Evolutionary conservation across 2,888 invertebrate genomes (phyloP).

Genomic region (Oeneis ivallda): DNA sequence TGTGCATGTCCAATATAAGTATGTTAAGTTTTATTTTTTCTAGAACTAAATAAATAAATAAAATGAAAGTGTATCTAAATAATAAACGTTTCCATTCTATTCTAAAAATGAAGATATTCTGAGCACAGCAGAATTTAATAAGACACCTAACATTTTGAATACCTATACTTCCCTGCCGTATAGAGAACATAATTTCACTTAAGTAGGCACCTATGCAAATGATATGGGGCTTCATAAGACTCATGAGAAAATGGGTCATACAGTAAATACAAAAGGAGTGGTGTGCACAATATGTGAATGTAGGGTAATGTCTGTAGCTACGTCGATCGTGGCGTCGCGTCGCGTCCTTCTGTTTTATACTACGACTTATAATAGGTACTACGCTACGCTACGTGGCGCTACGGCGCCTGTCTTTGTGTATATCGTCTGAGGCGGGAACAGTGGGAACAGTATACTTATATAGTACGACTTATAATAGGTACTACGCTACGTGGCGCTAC

Average conservation of each 20-base stretch:
- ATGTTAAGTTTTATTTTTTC: too few relatives aligned
- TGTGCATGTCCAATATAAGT: too few relatives aligned
- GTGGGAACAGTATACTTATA: too few relatives aligned
- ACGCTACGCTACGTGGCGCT: neutral
- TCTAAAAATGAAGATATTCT: neutral
- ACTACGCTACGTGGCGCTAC: too few relatives aligned
- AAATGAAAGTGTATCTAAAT: too few relatives aligned
- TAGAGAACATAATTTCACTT: conserved; percentile 34
- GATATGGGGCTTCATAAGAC: conserved; percentile 33
- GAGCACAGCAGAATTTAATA: conserved; percentile 1
- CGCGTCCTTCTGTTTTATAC: conserved; percentile 16
- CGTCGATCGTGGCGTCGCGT: conserved; percentile 31
- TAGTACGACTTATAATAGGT: too few relatives aligned
- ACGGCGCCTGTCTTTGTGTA: neutral
- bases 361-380: neutral
- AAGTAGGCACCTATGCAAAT: conserved; percentile 37
- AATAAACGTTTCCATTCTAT: too few relatives aligned
- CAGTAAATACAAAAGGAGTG: conserved; percentile 59
- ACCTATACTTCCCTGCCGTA: conserved; percentile 12
- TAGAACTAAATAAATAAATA: too few relatives aligned
- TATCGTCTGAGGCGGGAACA: neutral
- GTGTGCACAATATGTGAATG: conserved; percentile 46
- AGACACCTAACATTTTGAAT: neutral
- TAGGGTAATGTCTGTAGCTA: conserved; percentile 34
- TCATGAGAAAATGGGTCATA: conserved; percentile 66